Base-by-base conservation (phyloP, 2,888 invertebrate genomes). In the Chironomus riparius region DNA sequence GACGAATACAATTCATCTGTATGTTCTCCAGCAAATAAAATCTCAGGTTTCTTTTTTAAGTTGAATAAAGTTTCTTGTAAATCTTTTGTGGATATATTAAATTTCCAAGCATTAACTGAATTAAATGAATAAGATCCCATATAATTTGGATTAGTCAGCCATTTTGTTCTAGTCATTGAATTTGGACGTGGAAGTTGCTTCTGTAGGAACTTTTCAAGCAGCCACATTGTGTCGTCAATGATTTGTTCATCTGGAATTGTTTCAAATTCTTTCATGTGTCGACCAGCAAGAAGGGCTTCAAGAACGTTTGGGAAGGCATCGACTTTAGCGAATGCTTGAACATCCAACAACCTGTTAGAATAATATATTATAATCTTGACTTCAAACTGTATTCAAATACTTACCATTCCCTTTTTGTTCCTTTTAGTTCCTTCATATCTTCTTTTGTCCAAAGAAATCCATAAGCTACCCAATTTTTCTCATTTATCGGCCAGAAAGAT, bases 261-360 rank as follows among this genome's bases (percentile, higher is more conserved):
- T 82, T 90, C 90, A 81, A 90, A 85, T 72, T 85, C 81, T 61
- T 83, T 81, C 7, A 90, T 88, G 47, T 88, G 89, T 76, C 84
- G 81, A 0, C 90, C 88, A n/a, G 89, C 88, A 6, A 91, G 85
- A 90, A 91, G 91, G 0, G 87, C 90, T 5, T 90, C 80, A 28
- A 91, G 81, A 28, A 88, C 85, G 77, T 85, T 85, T n/a, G 81
- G 80, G 22, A 83, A 82, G 72, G 85, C 84, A 47, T 85, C 82
- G 13, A 88, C 80, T 61, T 88, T 84, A 80, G 91, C 90, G 82
- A 91, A 91, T 3, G 90, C 90, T 15, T 88, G 86, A 48, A 91
- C 82, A 79, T 87, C 85, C 78, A 84, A 83, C 3, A 86, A 84
- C 91, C 91, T 38, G 12, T 18, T 28, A 24, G 12, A 3, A 50